phyloP scores from a whole-genome alignment of 53 echinoderm and acorn worm genomes.

The Temnopleurus reevesii region DNA sequence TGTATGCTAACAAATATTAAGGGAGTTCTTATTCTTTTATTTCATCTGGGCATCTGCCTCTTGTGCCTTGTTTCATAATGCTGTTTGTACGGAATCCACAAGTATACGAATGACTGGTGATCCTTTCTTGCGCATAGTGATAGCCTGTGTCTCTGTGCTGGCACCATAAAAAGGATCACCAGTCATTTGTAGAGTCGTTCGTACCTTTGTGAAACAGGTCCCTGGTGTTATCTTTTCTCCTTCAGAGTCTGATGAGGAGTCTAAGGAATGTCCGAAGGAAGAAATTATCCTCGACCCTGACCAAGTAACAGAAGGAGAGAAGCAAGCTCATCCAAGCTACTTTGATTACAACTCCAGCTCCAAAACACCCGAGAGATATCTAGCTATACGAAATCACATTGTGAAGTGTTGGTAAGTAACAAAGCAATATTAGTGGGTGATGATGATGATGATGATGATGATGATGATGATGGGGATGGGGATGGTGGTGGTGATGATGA shows the following conservation, averaged over 20 bases:
- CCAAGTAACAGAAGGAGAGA: slow-evolving; percentile 70
- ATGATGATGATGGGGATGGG: not conserved
- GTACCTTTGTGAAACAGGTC: not conserved
- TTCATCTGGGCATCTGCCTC: too few relatives aligned
- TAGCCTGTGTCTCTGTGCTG: too few relatives aligned
- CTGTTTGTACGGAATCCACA: too few relatives aligned
- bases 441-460: not conserved
- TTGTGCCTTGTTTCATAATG: too few relatives aligned
- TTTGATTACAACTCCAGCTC: slow-evolving; percentile 58
- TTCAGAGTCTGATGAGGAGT: slow-evolving; percentile 34
- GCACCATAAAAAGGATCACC: too few relatives aligned
- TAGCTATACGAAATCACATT: slow-evolving; percentile 85
- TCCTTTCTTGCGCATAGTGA: too few relatives aligned
- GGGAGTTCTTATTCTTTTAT: too few relatives aligned
- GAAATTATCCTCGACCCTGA: slow-evolving; percentile 1
- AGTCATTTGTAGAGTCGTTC: not conserved
- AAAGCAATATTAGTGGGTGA: too few relatives aligned
- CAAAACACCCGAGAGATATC: slow-evolving; percentile 80
- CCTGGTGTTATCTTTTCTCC: not conserved
- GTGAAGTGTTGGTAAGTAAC: slow-evolving; percentile 77
- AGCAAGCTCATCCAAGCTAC: slow-evolving; percentile 63
- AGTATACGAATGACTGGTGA: too few relatives aligned
- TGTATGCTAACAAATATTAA: too few relatives aligned
- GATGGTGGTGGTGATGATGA: not conserved
- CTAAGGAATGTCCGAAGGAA: not conserved